Conservation (phyloP, 2,888 invertebrate species). For the Gandaritis pyraliata region DNA sequence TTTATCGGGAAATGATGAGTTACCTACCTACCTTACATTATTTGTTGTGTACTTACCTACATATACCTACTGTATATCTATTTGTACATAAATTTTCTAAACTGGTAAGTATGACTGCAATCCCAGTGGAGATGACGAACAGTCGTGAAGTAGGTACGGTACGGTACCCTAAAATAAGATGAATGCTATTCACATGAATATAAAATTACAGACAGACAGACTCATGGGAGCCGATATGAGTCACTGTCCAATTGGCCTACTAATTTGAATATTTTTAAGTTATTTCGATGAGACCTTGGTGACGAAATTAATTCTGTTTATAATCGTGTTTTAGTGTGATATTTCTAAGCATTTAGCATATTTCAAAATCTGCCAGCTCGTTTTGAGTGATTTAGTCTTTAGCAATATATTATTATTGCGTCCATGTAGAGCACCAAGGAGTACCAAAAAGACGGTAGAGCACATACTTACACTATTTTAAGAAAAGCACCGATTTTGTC, state of each 20-base stretch:
- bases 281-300: neutral
- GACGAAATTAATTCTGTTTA: neutral
- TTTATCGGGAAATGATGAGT: too few species aligned
- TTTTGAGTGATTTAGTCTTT: too few species aligned
- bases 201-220: neutral
- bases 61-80: too few species aligned
- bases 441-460: too few species aligned
- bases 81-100: too few species aligned
- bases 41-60: too few species aligned
- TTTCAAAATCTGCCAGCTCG: too few species aligned
- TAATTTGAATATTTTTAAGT: neutral
- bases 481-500: too few species aligned
- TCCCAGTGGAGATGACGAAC: neutral
- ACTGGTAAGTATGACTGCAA: neutral
- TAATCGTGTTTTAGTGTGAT: neutral
- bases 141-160: neutral
- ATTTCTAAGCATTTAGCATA: neutral
- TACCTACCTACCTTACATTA: too few species aligned
- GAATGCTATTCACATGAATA: neutral
- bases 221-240: neutral
- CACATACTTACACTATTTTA: too few species aligned
- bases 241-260: neutral
- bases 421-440: too few species aligned
- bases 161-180: neutral
- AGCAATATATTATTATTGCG: too few species aligned